A percentile compares a stretch with the other conserved stretches of the same genome.
phyloP scores from a whole-genome alignment of 2,888 invertebrate species.

The Drosophila prolongata region DNA sequence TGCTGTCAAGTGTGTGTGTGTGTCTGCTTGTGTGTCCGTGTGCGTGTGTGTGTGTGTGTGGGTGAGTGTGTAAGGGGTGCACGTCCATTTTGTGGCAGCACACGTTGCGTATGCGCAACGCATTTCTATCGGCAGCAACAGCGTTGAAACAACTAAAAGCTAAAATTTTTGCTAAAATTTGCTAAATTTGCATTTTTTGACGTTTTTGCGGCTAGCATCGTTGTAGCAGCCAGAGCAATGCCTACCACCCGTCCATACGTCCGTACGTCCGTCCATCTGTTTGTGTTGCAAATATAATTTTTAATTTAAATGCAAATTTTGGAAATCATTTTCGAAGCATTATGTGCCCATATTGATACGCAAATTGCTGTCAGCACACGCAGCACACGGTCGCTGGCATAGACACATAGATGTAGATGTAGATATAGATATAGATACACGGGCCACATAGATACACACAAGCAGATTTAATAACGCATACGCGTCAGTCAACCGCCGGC shows the following conservation, averaged over 20 bases:
- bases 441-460: conserved; percentile 43
- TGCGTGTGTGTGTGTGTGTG: neutral
- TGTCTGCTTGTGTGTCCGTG: conserved; percentile 3
- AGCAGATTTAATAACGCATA: conserved; percentile 76
- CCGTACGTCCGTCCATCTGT: conserved; percentile 48
- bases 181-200: conserved; percentile 77
- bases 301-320: conserved; percentile 79
- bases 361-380: conserved; percentile 79
- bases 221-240: conserved; percentile 36
- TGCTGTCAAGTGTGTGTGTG: conserved; percentile 34
- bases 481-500: conserved; percentile 76
- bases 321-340: conserved; percentile 81
- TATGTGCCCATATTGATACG: conserved; percentile 80
- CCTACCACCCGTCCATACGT: neutral
- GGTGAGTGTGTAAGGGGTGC: conserved; percentile 15
- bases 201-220: conserved; percentile 51
- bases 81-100: conserved; percentile 51
- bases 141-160: conserved; percentile 72
- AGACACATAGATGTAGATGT: conserved; percentile 18
- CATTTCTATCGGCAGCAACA: conserved; percentile 42
- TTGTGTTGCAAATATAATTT: conserved; percentile 80
- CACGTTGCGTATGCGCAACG: conserved; percentile 77
- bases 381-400: conserved; percentile 44
- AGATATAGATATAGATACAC: neutral
- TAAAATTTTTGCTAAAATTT: conserved; percentile 73